Base-by-base conservation (phyloP, 92 coral and sea anemone genomes). In the Desmophyllum pertusum region DNA sequence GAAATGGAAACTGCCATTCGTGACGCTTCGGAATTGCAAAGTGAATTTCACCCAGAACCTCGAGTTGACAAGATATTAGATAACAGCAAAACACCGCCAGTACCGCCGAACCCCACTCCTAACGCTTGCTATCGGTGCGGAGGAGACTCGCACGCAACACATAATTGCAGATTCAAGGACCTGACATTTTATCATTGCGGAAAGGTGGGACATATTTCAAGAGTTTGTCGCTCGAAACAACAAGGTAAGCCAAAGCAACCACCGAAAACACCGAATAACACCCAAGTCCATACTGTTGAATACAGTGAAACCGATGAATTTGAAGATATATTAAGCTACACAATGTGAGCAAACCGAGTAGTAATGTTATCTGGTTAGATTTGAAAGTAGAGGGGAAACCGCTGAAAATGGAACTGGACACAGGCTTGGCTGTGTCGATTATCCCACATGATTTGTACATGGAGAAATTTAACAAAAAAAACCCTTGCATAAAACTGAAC, bases 321-420 rank as follows among this genome's bases (percentile, higher is more conserved):
- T 55, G 63, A 55, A 55, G 63, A 55, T 55, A 27, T 55, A 6
- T 55, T 55, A 23, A n/a, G n/a, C n/a, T 70, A 48, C 72, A 74
- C 67, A 83, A 83, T 83, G 80, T 83, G 39, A 83, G 78, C 23
- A 83, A 83, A 61, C 71, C 73, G 78, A 83, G 71, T 37, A 83
- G 69, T 73, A 31, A 23, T 61, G 50, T 73, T 25, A 83, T 83
- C 77, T 83, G 81, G 81, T 30, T 74, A 6, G 71, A 73, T 51
- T 40, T 83, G 57, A 75, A 67, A 33, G 85, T 68, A 13, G 41
- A 67, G 5, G 71, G 43, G 21, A 68, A 83, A 57, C 81, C 75
- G 18, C 69, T 74, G 53, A 62, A 72, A 10, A 83, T 83, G 75
- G 87, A 83, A 74, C 69, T 59, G 71, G 74, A 73, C n/a, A n/a